phyloP scores from a whole-genome alignment of 2,888 invertebrate species.

The Polydesmus complanatus region DNA sequence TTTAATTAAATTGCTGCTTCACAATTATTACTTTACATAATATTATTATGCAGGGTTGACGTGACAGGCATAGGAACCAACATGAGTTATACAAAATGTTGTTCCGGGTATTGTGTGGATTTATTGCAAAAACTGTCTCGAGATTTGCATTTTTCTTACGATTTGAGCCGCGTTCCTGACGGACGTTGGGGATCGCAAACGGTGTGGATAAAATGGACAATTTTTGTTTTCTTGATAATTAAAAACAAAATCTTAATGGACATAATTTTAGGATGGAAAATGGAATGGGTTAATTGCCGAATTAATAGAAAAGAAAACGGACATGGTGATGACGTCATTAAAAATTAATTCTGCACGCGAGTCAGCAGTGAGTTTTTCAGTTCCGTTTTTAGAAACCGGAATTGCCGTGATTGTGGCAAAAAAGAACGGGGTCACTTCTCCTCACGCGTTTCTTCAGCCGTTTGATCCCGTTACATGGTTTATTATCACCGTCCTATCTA shows the following conservation, averaged over 20 bases:
- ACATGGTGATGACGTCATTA: constrained; percentile 87
- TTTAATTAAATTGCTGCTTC: no score
- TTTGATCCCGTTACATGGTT: constrained; percentile 99
- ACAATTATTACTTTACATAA: no score
- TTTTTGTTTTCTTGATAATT: no score
- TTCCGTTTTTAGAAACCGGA: constrained; percentile 92
- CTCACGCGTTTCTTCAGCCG: constrained; percentile 87
- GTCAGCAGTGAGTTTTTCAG: constrained; percentile 75
- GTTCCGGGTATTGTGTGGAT: background rate
- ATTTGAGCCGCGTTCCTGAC: background rate
- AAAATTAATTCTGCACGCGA: constrained; percentile 77
- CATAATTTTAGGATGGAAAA: constrained; percentile 53
- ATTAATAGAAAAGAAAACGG: constrained; percentile 82
- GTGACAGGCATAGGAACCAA: background rate
- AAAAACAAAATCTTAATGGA: no score
- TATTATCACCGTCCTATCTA: constrained; percentile 84
- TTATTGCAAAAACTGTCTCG: background rate
- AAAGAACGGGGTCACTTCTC: constrained; percentile 86
- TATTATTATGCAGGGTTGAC: no score
- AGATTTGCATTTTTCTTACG: background rate
- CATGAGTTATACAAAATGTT: background rate
- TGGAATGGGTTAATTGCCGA: constrained; percentile 94
- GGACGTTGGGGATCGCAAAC: background rate
- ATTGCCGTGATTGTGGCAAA: constrained; percentile 90
- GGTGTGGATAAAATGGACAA: background rate